Conservation (phyloP, 2,888 invertebrate genomes). For the Amaurobius ferox region DNA sequence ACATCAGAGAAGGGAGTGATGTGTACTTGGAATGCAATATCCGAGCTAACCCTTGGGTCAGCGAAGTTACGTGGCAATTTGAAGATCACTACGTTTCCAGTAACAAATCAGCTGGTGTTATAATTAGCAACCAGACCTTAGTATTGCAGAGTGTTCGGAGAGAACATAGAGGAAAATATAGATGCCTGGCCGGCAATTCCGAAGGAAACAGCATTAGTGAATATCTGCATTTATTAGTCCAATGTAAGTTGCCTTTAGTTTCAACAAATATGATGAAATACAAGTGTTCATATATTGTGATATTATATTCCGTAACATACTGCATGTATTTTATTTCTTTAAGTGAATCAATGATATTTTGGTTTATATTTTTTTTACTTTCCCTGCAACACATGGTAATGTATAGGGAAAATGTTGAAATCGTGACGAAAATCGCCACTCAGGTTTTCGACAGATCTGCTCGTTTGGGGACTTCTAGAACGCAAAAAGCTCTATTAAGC, state of each 20-base stretch:
- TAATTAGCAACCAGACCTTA: constrained; percentile 75
- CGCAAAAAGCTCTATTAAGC: too few species aligned
- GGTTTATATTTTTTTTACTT: too few species aligned
- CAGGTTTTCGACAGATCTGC: too few species aligned
- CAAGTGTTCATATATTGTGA: too few species aligned
- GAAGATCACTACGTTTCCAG: constrained; percentile 73
- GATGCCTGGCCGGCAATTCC: constrained; percentile 74
- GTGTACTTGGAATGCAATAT: constrained; percentile 95
- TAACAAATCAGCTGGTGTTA: constrained; percentile 73
- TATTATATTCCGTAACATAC: too few species aligned
- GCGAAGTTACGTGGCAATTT: constrained; percentile 86
- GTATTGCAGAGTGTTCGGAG: constrained; percentile 74
- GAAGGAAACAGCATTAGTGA: constrained; percentile 75
- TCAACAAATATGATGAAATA: not conserved
- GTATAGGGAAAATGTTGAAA: too few species aligned
- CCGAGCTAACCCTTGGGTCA: constrained; percentile 90
- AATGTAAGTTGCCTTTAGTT: constrained; percentile 74
- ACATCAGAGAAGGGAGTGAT: constrained; percentile 94
- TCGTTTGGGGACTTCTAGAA: too few species aligned
- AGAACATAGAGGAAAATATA: constrained; percentile 74
- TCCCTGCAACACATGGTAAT: too few species aligned
- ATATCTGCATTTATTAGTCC: constrained; percentile 74
- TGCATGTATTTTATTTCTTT: too few species aligned
- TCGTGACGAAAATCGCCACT: too few species aligned
- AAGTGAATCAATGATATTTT: too few species aligned